Percentiles rank a stretch among this genome's conserved stretches.
These are phyloP conservation scores for Bugulina stolonifera DNA, from an alignment of 2,888 invertebrate species.

Conservation along the genomic window DNA sequence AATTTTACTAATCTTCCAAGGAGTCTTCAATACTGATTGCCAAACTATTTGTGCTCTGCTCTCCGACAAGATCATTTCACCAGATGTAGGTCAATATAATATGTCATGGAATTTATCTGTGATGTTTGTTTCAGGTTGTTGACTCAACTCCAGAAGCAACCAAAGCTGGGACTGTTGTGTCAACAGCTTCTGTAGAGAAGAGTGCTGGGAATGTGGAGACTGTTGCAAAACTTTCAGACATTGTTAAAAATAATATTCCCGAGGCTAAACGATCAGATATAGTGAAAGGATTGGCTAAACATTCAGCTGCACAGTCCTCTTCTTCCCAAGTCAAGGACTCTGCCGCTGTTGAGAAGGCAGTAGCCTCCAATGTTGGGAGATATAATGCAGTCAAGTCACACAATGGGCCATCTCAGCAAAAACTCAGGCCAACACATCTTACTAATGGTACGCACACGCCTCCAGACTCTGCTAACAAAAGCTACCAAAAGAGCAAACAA, in stretches of 20 bases:
- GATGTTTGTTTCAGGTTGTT: no score
- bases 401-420: not conserved
- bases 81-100: no score
- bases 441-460: not conserved
- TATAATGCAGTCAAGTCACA: not conserved
- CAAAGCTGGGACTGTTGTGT: not conserved
- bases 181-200: not conserved
- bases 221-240: constrained; percentile 13
- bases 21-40: no score
- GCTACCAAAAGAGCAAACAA: not conserved
- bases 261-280: constrained; percentile 66
- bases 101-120: no score
- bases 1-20: no score
- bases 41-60: no score
- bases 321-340: not conserved
- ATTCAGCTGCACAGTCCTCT: constrained; percentile 32
- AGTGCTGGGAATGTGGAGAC: not conserved
- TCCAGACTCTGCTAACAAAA: not conserved
- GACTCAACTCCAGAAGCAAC: not conserved
- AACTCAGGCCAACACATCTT: not conserved
- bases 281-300: constrained; percentile 68
- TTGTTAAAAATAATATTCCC: constrained; percentile 18
- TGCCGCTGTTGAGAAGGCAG: not conserved
- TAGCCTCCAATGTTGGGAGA: not conserved
- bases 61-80: no score